Evolutionary conservation across 2,888 invertebrate genomes (phyloP), one percentile per base, ranked within the genome.

Genomic region (Parthenolecanium corni): DNA sequence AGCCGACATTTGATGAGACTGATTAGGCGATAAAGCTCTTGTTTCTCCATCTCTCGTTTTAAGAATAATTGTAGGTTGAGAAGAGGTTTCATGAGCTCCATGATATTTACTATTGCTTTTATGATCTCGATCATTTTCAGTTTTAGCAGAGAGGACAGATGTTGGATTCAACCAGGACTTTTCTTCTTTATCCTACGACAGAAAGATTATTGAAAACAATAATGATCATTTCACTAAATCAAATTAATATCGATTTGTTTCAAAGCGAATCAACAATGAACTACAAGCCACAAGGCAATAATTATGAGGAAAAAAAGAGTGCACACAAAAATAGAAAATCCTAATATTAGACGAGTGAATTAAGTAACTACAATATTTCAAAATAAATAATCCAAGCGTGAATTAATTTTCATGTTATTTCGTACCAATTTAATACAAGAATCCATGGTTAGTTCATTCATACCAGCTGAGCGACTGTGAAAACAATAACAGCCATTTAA

Each of bases 21-120:
- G 74, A 72, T 80, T 83, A 0, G 84, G 83, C 51, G 83, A 83
- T 6, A 77, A 75, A 1, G 82, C 77, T 52, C 82, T 74, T 66
- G 75, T 78, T 66, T 82, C 82, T 20, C 74, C 73, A 72, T 85
- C 85, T 66, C 84, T 76, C 1, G 82, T 80, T 73, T 84, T 84
- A 20, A 85, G 73, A 68, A 85, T 79, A 68, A 85, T 82, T 16
- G 84, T 84, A 1, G 85, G 85, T 67, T 79, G 81, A 52, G 74
- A 74, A 44, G 71, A 69, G 49, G 70, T 66, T 74, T 78, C 71
- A 64, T 78, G 78, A 38, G 62, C 53, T 46, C 66, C 62, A 20
- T 64, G 65, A 24, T 52, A 65, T 57, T 64, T 52, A 51, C 66
- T 66, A 2, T 49, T 49, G 14, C 20, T 14, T 21, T 49, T 49